Percentiles rank a stretch among this genome's conserved stretches.
phyloP scores from a whole-genome alignment of 2,888 invertebrate species.

The Pollenia angustigena region DNA sequence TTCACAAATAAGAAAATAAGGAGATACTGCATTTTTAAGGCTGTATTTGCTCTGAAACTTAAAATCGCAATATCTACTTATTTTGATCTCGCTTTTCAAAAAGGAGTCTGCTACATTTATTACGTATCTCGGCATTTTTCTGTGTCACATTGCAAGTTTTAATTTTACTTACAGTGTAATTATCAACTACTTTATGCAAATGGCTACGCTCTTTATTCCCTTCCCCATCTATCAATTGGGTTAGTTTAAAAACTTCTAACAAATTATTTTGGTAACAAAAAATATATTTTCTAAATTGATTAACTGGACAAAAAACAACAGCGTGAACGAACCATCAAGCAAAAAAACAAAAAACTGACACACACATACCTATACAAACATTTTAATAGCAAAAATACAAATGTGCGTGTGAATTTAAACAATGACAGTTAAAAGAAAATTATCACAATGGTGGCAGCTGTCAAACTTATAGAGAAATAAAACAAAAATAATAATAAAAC shows the following conservation, averaged over 20 bases:
- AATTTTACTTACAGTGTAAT: neutral
- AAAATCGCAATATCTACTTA: too few species aligned
- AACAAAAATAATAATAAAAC: constrained; percentile 25
- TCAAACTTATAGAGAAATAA: constrained; percentile 38
- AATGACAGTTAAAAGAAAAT: constrained; percentile 50
- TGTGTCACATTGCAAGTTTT: too few species aligned
- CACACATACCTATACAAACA: constrained; percentile 1
- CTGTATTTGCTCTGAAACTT: too few species aligned
- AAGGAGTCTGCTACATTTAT: neutral
- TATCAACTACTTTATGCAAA: neutral
- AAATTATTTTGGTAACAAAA: too few species aligned
- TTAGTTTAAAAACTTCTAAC: neutral
- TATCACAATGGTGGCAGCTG: constrained; percentile 67
- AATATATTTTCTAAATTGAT: constrained; percentile 48
- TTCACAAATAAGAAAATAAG: too few species aligned
- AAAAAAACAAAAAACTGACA: neutral
- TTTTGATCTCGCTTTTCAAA: neutral
- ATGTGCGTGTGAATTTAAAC: constrained; percentile 48
- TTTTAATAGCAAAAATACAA: neutral
- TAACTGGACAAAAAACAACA: constrained; percentile 35
- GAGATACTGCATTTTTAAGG: too few species aligned
- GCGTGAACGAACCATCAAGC: neutral
- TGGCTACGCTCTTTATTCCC: neutral
- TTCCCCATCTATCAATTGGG: neutral
- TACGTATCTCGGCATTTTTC: too few species aligned